These are phyloP conservation scores for Chironomus riparius DNA, from an alignment of 2,888 invertebrate species.

Conservation along the genomic window DNA sequence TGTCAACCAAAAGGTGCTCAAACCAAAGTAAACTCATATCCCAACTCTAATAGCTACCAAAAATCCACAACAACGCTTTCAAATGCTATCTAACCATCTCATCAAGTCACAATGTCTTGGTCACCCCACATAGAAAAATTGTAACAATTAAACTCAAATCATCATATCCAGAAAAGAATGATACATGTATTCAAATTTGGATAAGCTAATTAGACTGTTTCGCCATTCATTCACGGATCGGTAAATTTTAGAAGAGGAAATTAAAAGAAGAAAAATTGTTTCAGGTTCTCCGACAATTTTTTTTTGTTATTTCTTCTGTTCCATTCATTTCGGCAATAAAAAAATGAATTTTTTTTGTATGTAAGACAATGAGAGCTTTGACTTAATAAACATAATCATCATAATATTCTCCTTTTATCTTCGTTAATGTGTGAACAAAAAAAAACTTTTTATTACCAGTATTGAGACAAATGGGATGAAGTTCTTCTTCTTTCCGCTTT, in stretches of 20 bases:
- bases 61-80: too few species aligned
- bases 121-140: not conserved
- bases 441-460: not conserved
- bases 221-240: conserved; percentile 5
- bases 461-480: not conserved
- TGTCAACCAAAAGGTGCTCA: too few species aligned
- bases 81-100: too few species aligned
- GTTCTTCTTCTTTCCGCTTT: too few species aligned
- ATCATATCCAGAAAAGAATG: not conserved
- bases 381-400: not conserved
- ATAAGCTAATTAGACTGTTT: conserved; percentile 20
- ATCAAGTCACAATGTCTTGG: too few species aligned
- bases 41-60: too few species aligned
- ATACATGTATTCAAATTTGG: not conserved
- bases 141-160: conserved; percentile 21
- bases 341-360: too few species aligned
- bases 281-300: not conserved
- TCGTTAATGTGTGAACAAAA: not conserved
- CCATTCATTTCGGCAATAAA: too few species aligned
- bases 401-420: not conserved
- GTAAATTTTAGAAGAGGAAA: not conserved
- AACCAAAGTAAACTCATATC: too few species aligned
- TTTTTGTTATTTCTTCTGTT: too few species aligned
- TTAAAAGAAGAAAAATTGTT: not conserved
- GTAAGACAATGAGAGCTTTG: not conserved